Conservation (phyloP, 2,797 vertebrate genomes). For the Ctenosaura bakeri region DNA sequence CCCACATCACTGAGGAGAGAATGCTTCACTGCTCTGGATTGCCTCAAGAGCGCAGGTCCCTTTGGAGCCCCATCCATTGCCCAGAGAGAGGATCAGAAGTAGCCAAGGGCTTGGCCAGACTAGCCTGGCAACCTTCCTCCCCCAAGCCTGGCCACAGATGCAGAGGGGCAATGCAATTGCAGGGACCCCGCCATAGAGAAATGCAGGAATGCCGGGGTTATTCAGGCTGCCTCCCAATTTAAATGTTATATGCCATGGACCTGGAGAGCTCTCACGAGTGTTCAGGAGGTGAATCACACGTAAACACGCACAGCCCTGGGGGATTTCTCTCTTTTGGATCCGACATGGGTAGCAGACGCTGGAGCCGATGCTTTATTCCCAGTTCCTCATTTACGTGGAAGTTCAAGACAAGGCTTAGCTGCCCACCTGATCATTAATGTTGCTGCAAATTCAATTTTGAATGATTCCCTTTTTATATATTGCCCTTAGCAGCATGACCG, state of each 20-base stretch:
- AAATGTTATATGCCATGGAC: background rate
- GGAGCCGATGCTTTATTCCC: too few relatives aligned
- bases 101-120: too few relatives aligned
- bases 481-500: too few relatives aligned
- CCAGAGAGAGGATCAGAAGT: background rate
- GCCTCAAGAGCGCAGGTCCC: background rate
- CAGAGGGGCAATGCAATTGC: too few relatives aligned
- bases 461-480: too few relatives aligned
- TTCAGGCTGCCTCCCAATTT: background rate
- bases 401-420: too few relatives aligned
- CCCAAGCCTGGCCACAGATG: background rate
- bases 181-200: background rate
- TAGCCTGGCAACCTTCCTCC: too few relatives aligned
- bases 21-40: background rate
- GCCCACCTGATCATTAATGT: too few relatives aligned
- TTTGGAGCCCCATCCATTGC: background rate
- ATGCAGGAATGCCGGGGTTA: background rate
- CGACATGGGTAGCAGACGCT: too few relatives aligned
- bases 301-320: too few relatives aligned
- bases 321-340: background rate
- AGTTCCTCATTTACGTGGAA: too few relatives aligned
- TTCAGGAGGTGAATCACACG: background rate
- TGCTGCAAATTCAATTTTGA: too few relatives aligned
- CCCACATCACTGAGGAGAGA: background rate
- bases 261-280: background rate